Evolutionary conservation across 2,888 invertebrate genomes (phyloP).

Genomic region (Sinelater perroti): DNA sequence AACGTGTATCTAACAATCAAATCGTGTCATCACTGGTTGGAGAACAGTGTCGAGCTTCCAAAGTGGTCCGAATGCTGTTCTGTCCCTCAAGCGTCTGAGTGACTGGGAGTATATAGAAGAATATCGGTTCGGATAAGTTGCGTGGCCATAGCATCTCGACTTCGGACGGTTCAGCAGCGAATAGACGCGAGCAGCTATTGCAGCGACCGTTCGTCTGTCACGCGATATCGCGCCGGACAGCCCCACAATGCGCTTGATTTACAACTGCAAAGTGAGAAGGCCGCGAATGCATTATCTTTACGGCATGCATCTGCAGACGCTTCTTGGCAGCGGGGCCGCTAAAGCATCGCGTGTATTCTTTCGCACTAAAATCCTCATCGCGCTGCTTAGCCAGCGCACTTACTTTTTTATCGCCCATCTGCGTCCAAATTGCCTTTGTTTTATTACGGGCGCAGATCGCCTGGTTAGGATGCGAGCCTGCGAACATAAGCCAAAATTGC

Average conservation of each 20-base stretch:
- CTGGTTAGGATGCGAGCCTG: not conserved
- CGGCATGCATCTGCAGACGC: conserved; percentile 11
- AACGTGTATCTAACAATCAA: no score
- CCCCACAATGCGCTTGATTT: conserved; percentile 23
- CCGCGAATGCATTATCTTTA: conserved; percentile 17
- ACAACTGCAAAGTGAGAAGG: conserved; percentile 14
- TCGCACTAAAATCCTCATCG: conserved; percentile 2
- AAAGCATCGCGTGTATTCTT: conserved; percentile 11
- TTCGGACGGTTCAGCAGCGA: no score
- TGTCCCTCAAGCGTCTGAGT: no score
- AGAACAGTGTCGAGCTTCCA: no score
- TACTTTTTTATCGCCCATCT: conserved; percentile 6
- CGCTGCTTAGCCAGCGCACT: conserved; percentile 7
- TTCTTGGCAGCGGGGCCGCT: not conserved
- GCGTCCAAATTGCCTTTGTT: conserved; percentile 4
- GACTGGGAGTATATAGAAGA: no score
- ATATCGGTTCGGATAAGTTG: no score
- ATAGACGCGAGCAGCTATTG: no score
- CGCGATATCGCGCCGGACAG: conserved; percentile 16
- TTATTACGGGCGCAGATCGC: conserved; percentile 2
- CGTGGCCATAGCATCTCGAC: no score
- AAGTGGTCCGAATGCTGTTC: no score
- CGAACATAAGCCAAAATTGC: not conserved
- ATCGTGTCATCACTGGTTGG: no score
- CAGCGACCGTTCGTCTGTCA: conserved; percentile 18